Evolutionary conservation across 2,113 vertebrate species (phyloP), one percentile per base, ranked within the genome.

Genomic region (Crotalus viridis): DNA sequence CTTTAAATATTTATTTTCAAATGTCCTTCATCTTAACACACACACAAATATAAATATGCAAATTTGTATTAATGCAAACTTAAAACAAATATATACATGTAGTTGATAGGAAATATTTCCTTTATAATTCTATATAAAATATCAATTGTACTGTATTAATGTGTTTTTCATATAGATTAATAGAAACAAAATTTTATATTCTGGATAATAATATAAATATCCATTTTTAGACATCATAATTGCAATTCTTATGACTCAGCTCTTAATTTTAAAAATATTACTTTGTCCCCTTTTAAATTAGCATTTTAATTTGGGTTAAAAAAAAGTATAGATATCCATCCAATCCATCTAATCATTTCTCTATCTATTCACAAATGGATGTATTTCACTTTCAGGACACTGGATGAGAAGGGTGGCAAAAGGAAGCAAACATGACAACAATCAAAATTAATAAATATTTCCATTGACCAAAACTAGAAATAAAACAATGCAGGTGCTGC

Each of bases 351-450:
- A 46, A 22, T 19, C 55, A 89, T 57, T 22, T 22, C 13, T n/a
- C 87, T n/a, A 17, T 43, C 24, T 17, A 21, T 54, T 54, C n/a
- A 88, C 33, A 61, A 57, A 46, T 95, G 91, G 89, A 87, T 92
- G 56, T 54, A 93, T 95, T 96, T 85, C 13, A 4, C 94, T 96
- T 95, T 51, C 93, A 93, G 81, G 93, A 86, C 54, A 54, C 39
- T 59, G 90, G 89, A 17, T 69, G n/a, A 10, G 24, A 19, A 10
- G 85, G 26, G 9, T 95, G 93, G 22, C 24, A 21, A 94, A 94
- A 95, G 93, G 7, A 92, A 95, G 92, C 95, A 95, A 95, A 93
- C 93, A 95, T n/a, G 85, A 55, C 94, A 93, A 85, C 93, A 94
- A 69, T 88, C 91, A 93, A 90, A 95, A 92, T 10, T 51, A 61